These are phyloP conservation scores for Vulpes vulpes DNA, from an alignment of 2,113 vertebrate species.

Conservation along the genomic window DNA sequence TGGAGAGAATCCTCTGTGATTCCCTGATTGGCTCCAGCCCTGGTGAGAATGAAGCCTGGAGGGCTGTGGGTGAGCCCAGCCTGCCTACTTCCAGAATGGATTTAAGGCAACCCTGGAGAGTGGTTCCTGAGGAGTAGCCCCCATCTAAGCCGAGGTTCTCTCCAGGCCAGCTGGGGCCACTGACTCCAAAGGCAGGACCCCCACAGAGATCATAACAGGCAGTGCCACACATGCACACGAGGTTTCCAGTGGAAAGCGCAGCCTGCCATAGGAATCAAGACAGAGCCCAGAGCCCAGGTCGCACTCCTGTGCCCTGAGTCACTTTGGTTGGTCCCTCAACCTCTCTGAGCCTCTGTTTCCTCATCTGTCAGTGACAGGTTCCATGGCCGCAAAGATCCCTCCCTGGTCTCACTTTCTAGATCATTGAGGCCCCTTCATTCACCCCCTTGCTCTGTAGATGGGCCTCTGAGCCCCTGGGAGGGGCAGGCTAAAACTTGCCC, in stretches of 20 bases:
- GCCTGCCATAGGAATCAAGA: not conserved
- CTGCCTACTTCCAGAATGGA: not conserved
- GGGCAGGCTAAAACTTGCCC: not conserved
- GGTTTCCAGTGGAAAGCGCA: not conserved
- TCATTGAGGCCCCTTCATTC: not conserved
- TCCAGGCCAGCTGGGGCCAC: not conserved
- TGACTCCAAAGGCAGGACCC: not conserved
- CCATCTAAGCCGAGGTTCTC: not conserved
- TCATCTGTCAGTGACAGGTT: not conserved
- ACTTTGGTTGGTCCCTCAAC: not conserved
- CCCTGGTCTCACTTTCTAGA: not conserved
- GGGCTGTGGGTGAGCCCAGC: not conserved
- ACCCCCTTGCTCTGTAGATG: not conserved
- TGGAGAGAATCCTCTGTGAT: not conserved
- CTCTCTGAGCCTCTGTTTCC: not conserved
- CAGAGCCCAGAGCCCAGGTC: not conserved
- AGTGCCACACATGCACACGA: no score
- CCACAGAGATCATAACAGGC: not conserved
- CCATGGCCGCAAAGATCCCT: not conserved
- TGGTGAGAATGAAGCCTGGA: not conserved
- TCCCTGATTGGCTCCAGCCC: not conserved
- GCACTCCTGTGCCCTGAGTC: not conserved
- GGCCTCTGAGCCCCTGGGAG: not conserved
- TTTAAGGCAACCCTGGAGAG: not conserved
- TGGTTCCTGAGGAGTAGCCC: not conserved